A percentile compares a stretch with the other conserved stretches of the same genome.
phyloP scores from a whole-genome alignment of 1,140 invertebrate species.

The Eriocheir sinensis region DNA sequence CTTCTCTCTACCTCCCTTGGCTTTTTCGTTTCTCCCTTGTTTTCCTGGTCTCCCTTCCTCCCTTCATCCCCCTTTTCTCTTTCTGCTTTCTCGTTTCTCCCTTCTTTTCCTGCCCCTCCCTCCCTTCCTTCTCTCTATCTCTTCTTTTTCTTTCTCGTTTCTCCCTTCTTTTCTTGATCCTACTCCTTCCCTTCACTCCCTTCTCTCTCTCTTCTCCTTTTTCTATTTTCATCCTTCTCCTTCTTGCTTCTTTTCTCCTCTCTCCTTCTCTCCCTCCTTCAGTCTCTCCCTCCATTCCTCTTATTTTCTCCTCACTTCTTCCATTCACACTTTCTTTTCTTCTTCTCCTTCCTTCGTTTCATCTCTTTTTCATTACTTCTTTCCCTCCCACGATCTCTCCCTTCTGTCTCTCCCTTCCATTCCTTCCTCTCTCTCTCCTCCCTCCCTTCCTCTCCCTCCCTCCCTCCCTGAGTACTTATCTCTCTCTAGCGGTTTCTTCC shows the following conservation, averaged over 20 bases:
- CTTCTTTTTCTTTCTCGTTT: neutral
- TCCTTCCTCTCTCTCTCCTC: neutral
- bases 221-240: neutral
- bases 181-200: neutral
- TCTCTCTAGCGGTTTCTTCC: neutral
- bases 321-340: neutral
- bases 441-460: neutral
- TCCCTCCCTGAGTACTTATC: neutral
- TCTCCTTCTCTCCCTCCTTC: neutral
- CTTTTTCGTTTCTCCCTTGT: constrained; percentile 63
- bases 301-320: neutral
- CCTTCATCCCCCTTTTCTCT: neutral
- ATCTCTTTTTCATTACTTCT: neutral
- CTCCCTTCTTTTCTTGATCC: neutral
- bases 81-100: too few species aligned
- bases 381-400: neutral
- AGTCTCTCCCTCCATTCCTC: neutral
- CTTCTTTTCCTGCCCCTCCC: too few species aligned
- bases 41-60: neutral
- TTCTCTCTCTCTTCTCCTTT: neutral
- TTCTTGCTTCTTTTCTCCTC: constrained; percentile 47
- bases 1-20: constrained; percentile 49
- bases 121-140: neutral
- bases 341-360: neutral
- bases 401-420: neutral